Evolutionary conservation across 2,888 invertebrate species (phyloP).

Genomic region (Acronicta leporina): DNA sequence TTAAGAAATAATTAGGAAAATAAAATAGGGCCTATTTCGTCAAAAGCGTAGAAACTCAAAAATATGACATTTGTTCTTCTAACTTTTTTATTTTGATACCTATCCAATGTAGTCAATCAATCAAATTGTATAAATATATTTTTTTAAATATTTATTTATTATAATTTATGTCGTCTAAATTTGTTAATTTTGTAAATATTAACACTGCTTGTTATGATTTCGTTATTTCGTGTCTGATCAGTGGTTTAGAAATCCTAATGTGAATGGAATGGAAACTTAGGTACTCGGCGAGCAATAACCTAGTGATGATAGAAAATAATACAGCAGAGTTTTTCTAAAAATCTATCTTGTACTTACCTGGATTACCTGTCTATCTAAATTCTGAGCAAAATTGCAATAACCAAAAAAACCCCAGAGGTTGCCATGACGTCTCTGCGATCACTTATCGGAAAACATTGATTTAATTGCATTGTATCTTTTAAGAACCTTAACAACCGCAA

Average conservation of each 20-base stretch:
- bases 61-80: neutral
- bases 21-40: too few relatives aligned
- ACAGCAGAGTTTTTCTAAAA: too few relatives aligned
- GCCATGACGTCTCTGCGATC: too few relatives aligned
- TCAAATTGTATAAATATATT: too few relatives aligned
- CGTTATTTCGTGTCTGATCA: neutral
- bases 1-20: too few relatives aligned
- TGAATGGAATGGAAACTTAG: neutral
- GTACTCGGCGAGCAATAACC: neutral
- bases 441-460: too few relatives aligned
- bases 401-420: too few relatives aligned
- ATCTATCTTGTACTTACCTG: too few relatives aligned
- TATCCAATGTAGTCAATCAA: too few relatives aligned
- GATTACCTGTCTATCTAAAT: neutral
- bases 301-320: constrained; percentile 9
- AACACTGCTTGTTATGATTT: neutral
- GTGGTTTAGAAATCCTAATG: constrained; percentile 4
- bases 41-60: neutral
- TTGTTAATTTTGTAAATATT: neutral
- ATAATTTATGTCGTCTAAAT: neutral
- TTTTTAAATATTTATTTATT: too few relatives aligned
- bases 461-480: too few relatives aligned
- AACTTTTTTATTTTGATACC: constrained; percentile 4
- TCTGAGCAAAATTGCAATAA: neutral
- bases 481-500: too few relatives aligned